These are phyloP conservation scores for Oreortyx pictus DNA, from an alignment of 2,797 vertebrate species.

Conservation along the genomic window DNA sequence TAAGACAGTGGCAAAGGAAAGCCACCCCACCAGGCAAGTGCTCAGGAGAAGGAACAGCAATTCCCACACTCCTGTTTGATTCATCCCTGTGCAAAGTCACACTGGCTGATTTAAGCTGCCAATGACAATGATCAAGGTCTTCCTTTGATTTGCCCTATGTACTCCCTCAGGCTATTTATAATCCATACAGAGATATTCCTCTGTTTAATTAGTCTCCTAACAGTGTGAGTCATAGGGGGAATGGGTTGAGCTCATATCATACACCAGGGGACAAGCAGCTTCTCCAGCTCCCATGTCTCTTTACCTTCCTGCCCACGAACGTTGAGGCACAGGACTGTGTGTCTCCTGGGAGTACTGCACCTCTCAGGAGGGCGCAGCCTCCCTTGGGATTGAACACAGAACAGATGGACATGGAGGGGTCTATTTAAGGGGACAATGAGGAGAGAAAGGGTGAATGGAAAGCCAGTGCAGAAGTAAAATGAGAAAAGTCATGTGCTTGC, in stretches of 20 bases:
- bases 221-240: fast-evolving
- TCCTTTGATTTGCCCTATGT: neutral
- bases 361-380: fast-evolving
- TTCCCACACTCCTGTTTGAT: neutral
- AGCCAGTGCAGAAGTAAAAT: neutral
- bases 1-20: neutral
- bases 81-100: neutral
- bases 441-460: neutral
- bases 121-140: neutral
- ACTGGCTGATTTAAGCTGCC: neutral
- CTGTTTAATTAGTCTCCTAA: neutral
- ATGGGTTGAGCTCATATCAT: neutral
- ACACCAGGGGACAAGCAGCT: neutral
- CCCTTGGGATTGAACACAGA: neutral
- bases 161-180: neutral
- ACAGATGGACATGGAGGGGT: neutral
- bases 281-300: fast-evolving
- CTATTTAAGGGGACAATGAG: neutral
- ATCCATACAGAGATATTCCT: neutral
- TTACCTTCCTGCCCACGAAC: neutral
- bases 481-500: fast-evolving
- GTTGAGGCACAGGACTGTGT: fast-evolving
- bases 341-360: neutral
- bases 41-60: neutral
- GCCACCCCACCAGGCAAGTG: fast-evolving